Evolutionary conservation across 2,888 invertebrate species (phyloP).

Genomic region (Zootermopsis nevadensis): DNA sequence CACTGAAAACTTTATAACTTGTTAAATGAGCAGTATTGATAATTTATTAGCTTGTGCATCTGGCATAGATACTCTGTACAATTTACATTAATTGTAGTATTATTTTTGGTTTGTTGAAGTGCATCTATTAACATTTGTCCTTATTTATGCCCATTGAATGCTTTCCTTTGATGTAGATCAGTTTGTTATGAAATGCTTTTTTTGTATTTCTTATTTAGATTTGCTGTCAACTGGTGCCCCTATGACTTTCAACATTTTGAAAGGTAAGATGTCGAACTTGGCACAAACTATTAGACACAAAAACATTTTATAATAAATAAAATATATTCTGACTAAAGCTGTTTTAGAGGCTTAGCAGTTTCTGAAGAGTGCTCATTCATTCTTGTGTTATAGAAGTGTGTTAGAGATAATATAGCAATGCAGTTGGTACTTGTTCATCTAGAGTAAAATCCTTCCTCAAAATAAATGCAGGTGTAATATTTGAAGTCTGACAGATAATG

Average conservation of each 20-base stretch:
- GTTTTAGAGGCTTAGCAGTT: not conserved
- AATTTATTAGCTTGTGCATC: slow-evolving; percentile 25
- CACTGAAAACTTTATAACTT: not conserved
- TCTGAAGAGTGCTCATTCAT: not conserved
- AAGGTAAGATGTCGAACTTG: slow-evolving; percentile 72
- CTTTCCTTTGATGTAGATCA: slow-evolving; percentile 46
- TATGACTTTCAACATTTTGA: slow-evolving; percentile 88
- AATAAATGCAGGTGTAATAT: no score
- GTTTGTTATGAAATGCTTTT: slow-evolving; percentile 51
- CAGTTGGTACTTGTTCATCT: no score
- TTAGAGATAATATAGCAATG: no score
- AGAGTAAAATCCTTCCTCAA: no score
- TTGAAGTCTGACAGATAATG: no score
- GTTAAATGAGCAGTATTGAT: not conserved
- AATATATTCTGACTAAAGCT: no score
- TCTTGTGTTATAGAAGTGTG: no score
- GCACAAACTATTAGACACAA: not conserved
- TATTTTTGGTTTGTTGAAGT: slow-evolving; percentile 41
- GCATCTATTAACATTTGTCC: slow-evolving; percentile 31
- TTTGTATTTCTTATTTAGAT: slow-evolving; percentile 66
- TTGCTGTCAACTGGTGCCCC: slow-evolving; percentile 83
- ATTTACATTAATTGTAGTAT: slow-evolving; percentile 35
- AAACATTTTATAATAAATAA: no score
- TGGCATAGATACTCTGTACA: slow-evolving; percentile 4
- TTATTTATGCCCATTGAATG: slow-evolving; percentile 38